Evolutionary conservation across 2,888 invertebrate genomes (phyloP).

Genomic region (Luffia ferchaultella): DNA sequence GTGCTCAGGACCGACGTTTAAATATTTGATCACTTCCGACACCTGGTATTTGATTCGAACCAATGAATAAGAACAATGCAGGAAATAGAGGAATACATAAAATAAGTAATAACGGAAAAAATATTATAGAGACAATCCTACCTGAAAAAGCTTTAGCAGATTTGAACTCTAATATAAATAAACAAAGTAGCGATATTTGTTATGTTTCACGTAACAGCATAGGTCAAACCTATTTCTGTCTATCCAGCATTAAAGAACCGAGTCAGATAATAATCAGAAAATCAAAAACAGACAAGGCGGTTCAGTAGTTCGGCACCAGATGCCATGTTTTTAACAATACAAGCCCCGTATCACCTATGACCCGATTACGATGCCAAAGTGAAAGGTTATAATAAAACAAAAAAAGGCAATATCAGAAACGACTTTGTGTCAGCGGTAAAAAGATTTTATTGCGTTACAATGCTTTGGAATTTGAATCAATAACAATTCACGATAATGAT

Average conservation of each 20-base stretch:
- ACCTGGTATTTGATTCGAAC: background rate
- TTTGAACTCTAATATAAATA: too few species aligned
- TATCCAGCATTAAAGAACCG: background rate
- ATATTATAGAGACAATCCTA: background rate
- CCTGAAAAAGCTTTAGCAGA: background rate
- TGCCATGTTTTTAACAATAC: slow-evolving; percentile 9
- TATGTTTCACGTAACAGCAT: too few species aligned
- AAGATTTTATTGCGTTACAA: background rate
- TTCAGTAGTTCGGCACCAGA: slow-evolving; percentile 19
- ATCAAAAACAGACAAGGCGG: slow-evolving; percentile 17
- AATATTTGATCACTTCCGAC: background rate
- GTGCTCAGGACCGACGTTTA: slow-evolving; percentile 8
- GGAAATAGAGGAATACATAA: background rate
- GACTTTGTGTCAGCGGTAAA: background rate
- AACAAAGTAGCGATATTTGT: too few species aligned
- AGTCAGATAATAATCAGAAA: slow-evolving; percentile 21
- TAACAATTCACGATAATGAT: background rate
- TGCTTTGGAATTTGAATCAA: background rate
- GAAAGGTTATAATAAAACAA: background rate
- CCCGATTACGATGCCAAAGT: background rate
- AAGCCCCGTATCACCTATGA: background rate
- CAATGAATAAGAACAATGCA: background rate
- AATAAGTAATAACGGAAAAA: background rate
- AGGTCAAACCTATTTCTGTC: background rate
- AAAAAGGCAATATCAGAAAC: background rate